These are phyloP conservation scores for Elanoides forficatus DNA, from an alignment of 2,113 vertebrate genomes.

Conservation along the genomic window DNA sequence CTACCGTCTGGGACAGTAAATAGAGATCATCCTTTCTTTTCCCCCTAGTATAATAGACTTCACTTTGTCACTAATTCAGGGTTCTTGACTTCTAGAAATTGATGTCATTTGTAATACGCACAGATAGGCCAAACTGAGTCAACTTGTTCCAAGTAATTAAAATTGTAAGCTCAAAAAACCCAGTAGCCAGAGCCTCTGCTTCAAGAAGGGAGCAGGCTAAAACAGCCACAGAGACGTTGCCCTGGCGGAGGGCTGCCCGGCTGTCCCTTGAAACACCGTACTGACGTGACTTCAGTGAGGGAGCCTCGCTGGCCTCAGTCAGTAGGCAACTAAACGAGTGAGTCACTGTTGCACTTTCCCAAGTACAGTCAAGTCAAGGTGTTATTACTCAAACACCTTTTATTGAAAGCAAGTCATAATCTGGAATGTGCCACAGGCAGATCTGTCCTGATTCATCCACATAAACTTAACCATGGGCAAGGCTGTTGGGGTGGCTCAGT, in stretches of 20 bases:
- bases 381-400: background rate
- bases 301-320: background rate
- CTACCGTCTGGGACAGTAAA: background rate
- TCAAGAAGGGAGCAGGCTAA: background rate
- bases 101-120: background rate
- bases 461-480: background rate
- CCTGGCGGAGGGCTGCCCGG: rapidly evolving
- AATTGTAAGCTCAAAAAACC: background rate
- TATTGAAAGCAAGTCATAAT: background rate
- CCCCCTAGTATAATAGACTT: background rate
- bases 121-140: background rate
- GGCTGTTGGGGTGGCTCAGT: rapidly evolving
- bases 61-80: background rate
- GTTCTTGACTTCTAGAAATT: background rate
- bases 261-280: rapidly evolving
- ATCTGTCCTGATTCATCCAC: background rate
- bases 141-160: background rate
- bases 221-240: rapidly evolving
- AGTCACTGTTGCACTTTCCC: background rate
- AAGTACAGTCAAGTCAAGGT: background rate
- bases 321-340: background rate
- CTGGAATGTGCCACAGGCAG: background rate
- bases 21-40: background rate
- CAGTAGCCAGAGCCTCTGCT: background rate
- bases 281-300: too few species aligned